A percentile compares a stretch with the other conserved stretches of the same genome.
Evolutionary conservation across 2,797 vertebrate species (phyloP).

Genomic region (Glossophaga mutica): DNA sequence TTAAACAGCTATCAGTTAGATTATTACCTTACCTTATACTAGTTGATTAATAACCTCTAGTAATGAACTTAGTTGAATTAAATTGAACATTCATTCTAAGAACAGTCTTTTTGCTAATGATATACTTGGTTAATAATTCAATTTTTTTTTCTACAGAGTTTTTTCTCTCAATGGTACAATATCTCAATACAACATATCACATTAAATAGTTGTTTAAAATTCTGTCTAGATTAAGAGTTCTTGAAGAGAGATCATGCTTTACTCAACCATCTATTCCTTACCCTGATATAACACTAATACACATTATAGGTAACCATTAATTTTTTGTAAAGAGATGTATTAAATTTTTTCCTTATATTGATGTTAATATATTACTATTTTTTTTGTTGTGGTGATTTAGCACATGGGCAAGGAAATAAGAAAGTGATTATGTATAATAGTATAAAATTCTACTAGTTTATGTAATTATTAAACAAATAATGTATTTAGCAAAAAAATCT

Average conservation of each 20-base stretch:
- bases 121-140: neutral
- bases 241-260: neutral
- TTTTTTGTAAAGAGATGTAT: neutral
- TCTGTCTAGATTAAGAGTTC: neutral
- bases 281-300: neutral
- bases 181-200: neutral
- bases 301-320: neutral
- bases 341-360: neutral
- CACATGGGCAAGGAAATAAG: neutral
- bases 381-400: neutral
- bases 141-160: neutral
- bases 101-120: neutral
- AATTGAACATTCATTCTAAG: constrained; percentile 36
- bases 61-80: constrained; percentile 33
- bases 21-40: neutral
- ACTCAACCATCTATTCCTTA: neutral
- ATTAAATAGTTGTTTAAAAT: neutral
- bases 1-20: neutral
- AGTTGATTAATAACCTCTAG: neutral
- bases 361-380: neutral
- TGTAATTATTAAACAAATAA: neutral
- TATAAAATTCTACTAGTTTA: neutral
- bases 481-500: constrained; percentile 4
- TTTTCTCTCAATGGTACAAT: neutral
- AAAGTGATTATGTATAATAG: neutral